A percentile compares a stretch with the other conserved stretches of the same genome.
phyloP scores from a whole-genome alignment of 2,888 invertebrate genomes.

The Cordilura impudica region DNA sequence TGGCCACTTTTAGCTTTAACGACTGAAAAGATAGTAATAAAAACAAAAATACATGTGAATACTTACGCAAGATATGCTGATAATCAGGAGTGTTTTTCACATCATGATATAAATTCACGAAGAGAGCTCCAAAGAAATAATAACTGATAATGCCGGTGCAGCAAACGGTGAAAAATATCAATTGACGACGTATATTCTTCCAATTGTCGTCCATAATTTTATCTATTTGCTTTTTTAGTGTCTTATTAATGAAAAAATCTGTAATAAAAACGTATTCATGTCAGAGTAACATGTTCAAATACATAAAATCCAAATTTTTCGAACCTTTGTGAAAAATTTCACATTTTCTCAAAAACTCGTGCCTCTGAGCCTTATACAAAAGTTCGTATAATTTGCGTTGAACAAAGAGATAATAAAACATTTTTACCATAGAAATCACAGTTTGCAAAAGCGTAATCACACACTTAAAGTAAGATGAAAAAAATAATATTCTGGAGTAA shows the following conservation, averaged over 20 bases:
- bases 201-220: conserved; percentile 66
- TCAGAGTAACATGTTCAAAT: too few species aligned
- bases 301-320: background rate
- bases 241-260: conserved; percentile 66
- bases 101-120: background rate
- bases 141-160: background rate
- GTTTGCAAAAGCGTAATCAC: conserved; percentile 64
- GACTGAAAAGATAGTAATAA: too few species aligned
- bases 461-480: background rate
- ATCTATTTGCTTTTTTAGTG: conserved; percentile 65
- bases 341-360: conserved; percentile 66
- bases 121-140: background rate
- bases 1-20: too few species aligned
- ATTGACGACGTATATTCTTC: conserved; percentile 66
- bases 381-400: conserved; percentile 66
- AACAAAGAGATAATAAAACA: conserved; percentile 66
- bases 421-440: conserved; percentile 64
- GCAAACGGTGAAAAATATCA: conserved; percentile 65
- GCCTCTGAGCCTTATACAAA: conserved; percentile 64
- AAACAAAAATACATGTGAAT: too few species aligned
- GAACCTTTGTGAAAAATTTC: conserved; percentile 66
- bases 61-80: background rate
- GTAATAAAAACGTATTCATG: background rate
- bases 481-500: too few species aligned
- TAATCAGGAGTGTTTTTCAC: background rate